phyloP scores from a whole-genome alignment of 2,113 vertebrate genomes.

The Saccopteryx bilineata region DNA sequence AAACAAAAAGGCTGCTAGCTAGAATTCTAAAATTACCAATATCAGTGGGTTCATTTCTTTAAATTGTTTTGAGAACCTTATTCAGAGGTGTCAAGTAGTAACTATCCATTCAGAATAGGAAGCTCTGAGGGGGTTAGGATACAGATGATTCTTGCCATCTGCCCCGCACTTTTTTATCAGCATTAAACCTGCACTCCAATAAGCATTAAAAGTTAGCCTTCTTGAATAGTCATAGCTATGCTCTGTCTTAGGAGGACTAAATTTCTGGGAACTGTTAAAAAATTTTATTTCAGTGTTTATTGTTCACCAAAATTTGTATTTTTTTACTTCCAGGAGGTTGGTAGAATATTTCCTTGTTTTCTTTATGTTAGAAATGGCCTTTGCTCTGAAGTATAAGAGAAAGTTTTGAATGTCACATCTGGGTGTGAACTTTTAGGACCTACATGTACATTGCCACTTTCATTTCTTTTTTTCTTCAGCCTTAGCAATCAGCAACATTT shows the following conservation, averaged over 20 bases:
- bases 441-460: rapidly evolving
- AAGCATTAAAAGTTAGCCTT: constrained; percentile 20
- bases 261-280: constrained; percentile 29
- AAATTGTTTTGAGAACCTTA: constrained; percentile 47
- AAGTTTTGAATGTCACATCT: background rate
- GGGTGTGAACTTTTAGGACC: background rate
- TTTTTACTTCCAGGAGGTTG: background rate
- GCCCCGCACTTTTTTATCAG: background rate
- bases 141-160: background rate
- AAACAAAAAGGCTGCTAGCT: constrained; percentile 50
- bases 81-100: background rate
- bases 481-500: background rate
- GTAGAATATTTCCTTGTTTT: constrained; percentile 1
- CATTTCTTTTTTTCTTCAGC: background rate
- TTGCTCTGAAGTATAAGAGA: constrained; percentile 14
- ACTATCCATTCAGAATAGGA: background rate
- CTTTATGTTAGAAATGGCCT: background rate
- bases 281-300: background rate
- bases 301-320: background rate
- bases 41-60: constrained; percentile 25
- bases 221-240: background rate
- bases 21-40: constrained; percentile 45
- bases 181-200: background rate
- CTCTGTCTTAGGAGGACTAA: background rate
- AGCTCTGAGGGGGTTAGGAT: background rate